Percentiles rank a stretch among this genome's conserved stretches.
These are phyloP conservation scores for Resseliella maxima DNA, from an alignment of 2,888 invertebrate species.

Conservation along the genomic window DNA sequence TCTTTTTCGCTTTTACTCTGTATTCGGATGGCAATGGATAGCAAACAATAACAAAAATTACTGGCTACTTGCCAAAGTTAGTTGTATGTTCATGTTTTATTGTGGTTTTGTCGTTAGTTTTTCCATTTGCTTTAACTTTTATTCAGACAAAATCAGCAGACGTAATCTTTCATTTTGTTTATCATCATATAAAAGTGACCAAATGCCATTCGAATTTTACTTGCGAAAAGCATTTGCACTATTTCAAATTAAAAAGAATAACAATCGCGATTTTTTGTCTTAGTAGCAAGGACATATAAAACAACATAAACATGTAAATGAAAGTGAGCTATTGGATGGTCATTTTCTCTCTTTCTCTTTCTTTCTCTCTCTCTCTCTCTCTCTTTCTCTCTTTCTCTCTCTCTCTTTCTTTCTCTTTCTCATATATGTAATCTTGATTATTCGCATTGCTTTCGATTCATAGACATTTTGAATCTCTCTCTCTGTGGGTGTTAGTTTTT, in stretches of 20 bases:
- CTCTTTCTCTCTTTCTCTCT: background rate
- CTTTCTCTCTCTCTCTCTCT: background rate
- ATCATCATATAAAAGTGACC: background rate
- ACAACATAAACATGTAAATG: constrained; percentile 31
- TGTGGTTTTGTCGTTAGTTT: background rate
- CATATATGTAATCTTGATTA: background rate
- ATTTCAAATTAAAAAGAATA: constrained; percentile 22
- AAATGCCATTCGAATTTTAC: background rate
- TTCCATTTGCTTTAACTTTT: background rate
- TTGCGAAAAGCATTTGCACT: constrained; percentile 24
- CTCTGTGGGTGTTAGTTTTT: background rate
- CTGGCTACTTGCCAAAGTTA: background rate
- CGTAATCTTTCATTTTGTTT: background rate
- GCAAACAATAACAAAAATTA: background rate
- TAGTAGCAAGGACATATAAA: background rate
- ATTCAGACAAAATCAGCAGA: background rate
- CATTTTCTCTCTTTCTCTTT: no score
- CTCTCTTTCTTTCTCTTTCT: background rate
- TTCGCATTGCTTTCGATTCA: background rate
- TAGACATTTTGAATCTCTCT: background rate
- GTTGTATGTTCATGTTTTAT: background rate
- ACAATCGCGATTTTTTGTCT: background rate
- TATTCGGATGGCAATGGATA: background rate
- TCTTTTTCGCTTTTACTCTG: background rate
- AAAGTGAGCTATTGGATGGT: background rate